Conservation (phyloP, 1,140 invertebrate genomes). For the Alviniconcha marisindica region DNA sequence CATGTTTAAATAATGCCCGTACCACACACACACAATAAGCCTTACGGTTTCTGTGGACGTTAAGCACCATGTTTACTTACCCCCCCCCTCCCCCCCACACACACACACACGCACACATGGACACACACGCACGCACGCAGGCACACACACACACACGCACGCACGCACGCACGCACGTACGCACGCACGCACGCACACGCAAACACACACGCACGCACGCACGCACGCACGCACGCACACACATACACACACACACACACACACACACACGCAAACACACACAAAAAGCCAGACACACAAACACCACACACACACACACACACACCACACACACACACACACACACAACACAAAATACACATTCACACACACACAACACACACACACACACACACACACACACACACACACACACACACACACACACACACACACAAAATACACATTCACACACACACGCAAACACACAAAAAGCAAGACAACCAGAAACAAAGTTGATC, state of each 20-base stretch:
- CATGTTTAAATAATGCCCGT: too few species aligned
- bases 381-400: neutral
- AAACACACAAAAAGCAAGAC: too few species aligned
- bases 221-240: constrained; percentile 1
- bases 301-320: neutral
- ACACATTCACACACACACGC: too few species aligned
- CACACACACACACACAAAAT: too few species aligned
- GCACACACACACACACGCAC: neutral
- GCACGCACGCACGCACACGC: neutral
- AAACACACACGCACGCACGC: neutral
- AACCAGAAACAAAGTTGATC: too few species aligned
- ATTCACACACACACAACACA: neutral
- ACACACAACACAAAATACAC: neutral
- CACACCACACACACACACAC: neutral
- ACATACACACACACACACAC: neutral
- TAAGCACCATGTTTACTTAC: too few species aligned
- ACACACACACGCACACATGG: neutral
- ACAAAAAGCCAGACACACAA: neutral
- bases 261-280: neutral
- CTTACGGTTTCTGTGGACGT: too few species aligned
- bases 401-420: neutral
- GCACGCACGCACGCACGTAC: neutral
- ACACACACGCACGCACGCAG: neutral
- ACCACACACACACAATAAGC: too few species aligned
- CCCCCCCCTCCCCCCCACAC: too few species aligned